These are phyloP conservation scores for Phaetusa simplex DNA, from an alignment of 2,113 vertebrate species.

Conservation along the genomic window DNA sequence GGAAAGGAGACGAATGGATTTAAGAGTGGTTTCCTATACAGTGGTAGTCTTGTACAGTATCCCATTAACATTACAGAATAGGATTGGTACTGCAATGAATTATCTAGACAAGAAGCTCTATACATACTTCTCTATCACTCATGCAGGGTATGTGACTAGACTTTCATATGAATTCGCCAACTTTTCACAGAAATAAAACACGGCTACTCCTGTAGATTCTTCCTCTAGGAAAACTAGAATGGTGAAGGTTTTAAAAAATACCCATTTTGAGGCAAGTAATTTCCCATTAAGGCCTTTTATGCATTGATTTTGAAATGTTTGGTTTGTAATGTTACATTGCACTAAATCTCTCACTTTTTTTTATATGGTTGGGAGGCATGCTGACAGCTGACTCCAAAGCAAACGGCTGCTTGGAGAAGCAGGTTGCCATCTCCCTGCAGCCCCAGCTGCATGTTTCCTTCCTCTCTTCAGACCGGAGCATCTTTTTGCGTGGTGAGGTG, in stretches of 20 bases:
- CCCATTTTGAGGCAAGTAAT: not conserved
- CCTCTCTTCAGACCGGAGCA: not conserved
- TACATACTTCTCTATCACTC: constrained; percentile 4
- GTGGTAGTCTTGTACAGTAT: constrained; percentile 23
- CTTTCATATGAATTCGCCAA: not conserved
- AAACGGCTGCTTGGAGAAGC: not conserved
- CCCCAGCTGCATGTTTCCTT: not conserved
- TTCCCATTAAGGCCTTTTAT: not conserved
- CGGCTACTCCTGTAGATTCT: not conserved
- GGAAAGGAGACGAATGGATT: constrained; percentile 50
- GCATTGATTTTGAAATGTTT: not conserved
- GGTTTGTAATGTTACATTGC: not conserved
- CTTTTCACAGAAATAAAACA: not conserved
- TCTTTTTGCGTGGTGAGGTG: not conserved
- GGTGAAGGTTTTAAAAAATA: not conserved
- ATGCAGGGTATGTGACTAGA: constrained; percentile 2
- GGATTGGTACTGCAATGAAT: constrained; percentile 36
- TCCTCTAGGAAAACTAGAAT: not conserved
- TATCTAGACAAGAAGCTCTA: constrained; percentile 31
- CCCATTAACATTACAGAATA: constrained; percentile 53
- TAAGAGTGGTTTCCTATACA: constrained; percentile 50
- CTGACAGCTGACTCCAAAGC: not conserved
- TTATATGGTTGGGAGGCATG: not conserved
- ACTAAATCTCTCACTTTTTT: not conserved
- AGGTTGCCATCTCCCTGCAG: not conserved